A percentile compares a stretch with the other conserved stretches of the same genome.
These are phyloP conservation scores for Drosophila funebris DNA, from an alignment of 1,140 invertebrate species.

Conservation along the genomic window DNA sequence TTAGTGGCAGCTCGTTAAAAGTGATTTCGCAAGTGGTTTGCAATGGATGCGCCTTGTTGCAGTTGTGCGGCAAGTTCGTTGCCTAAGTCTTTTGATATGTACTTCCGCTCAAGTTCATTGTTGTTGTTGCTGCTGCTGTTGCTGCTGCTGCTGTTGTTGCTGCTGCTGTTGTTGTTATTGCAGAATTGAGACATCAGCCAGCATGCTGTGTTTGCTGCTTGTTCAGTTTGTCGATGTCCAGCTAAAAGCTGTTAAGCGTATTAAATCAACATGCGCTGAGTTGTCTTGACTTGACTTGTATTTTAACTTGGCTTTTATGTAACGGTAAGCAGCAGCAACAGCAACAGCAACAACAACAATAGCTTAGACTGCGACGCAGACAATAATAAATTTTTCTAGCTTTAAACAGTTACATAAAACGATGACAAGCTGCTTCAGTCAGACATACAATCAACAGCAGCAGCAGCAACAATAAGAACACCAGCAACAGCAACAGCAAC, in stretches of 20 bases:
- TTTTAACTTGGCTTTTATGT: slow-evolving; percentile 66
- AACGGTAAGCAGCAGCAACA: slow-evolving; percentile 61
- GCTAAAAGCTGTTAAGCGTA: slow-evolving; percentile 74
- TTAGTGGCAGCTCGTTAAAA: slow-evolving; percentile 48
- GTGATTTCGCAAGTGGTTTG: slow-evolving; percentile 41
- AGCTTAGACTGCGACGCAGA: slow-evolving; percentile 5
- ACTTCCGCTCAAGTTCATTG: slow-evolving; percentile 61
- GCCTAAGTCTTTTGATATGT: slow-evolving; percentile 77
- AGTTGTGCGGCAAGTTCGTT: slow-evolving; percentile 61
- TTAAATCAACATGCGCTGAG: slow-evolving; percentile 74
- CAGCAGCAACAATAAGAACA: slow-evolving; percentile 31
- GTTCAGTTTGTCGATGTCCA: slow-evolving; percentile 55
- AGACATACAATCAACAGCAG: slow-evolving; percentile 20
- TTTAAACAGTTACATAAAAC: slow-evolving; percentile 76
- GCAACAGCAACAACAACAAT: slow-evolving; percentile 11
- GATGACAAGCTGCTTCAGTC: slow-evolving; percentile 6
- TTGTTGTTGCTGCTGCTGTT: slow-evolving; percentile 19
- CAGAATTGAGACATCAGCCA: slow-evolving; percentile 67
- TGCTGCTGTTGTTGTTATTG: slow-evolving; percentile 4
- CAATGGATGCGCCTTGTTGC: slow-evolving; percentile 48
- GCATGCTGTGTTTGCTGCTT: slow-evolving; percentile 8
- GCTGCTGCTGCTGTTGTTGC: slow-evolving; percentile 27
- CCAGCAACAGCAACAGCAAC: slow-evolving; percentile 43
- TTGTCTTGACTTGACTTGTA: slow-evolving; percentile 34
- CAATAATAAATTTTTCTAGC: slow-evolving; percentile 77